Base-by-base conservation (phyloP, 1,140 invertebrate genomes). In the Aculops lycopersici region DNA sequence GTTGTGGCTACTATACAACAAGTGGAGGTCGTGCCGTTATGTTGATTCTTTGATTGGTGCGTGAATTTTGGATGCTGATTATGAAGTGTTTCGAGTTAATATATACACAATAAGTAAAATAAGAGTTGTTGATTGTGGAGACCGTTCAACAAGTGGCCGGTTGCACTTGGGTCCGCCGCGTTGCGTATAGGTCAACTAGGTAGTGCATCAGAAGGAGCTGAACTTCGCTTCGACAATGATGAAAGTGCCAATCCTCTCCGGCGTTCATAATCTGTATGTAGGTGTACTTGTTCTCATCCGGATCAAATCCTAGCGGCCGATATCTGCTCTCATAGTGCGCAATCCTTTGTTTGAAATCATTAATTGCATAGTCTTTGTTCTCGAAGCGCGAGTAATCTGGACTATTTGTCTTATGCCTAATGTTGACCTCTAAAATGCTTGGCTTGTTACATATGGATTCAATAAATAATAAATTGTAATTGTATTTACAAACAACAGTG, bases 201-300 rank as follows among this genome's bases (percentile, higher is more conserved):
- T 31, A 31, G n/a, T n/a, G 8, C 8, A 31, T 31, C 8, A 31
- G 8, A n/a, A 31, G 24, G n/a, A 8, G 8, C 8, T 31, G 24
- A 8, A 31, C 24, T 31, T 31, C 8, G 8, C 24, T n/a, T 8
- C n/a, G 8, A n/a, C 24, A 31, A 8, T 31, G 24, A n/a, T 31
- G 24, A 8, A 31, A 31, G n/a, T 31, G n/a, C 8, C 8, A n/a
- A 8, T 84, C 84, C 56, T 84, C 72, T 19, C 78, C 80, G 38
- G 52, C 49, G 58, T 98, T 90, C 56, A 84, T 88, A 49, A 94
- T 90, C 58, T 95, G 90, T 72, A 97, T 92, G 52, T 84, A 98
- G 20, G 58, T 59, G 37, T 52, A 55, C 37, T 53, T 41, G 18
- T 44, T 44, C 44, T 67, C 65, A 15, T 47, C 41, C 18, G 57